A percentile compares a stretch with the other conserved stretches of the same genome.
Conservation (phyloP, 2,113 vertebrate genomes). For the Esox niger region DNA sequence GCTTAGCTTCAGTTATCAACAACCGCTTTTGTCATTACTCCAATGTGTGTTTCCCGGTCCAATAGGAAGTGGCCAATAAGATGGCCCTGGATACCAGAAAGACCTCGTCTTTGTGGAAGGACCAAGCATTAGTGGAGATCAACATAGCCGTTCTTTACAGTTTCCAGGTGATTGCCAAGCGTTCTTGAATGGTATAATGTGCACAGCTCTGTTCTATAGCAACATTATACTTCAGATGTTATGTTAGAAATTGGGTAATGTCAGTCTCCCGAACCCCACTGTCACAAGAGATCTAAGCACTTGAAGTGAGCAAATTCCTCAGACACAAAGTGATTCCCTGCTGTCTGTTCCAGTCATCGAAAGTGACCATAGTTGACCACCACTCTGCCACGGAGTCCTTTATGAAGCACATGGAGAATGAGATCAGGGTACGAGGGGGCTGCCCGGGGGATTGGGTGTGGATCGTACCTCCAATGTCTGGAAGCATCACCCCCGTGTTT, state of each 20-base stretch:
- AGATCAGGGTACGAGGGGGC: constrained; percentile 89
- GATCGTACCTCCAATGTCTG: constrained; percentile 97
- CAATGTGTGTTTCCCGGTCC: neutral
- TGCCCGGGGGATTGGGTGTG: constrained; percentile 98
- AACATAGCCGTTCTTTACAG: constrained; percentile 96
- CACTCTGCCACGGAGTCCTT: constrained; percentile 98
- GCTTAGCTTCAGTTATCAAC: too few species aligned
- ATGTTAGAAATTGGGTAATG: too few species aligned
- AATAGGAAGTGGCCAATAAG: constrained; percentile 88
- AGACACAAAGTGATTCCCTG: neutral
- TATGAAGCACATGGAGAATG: constrained; percentile 99
- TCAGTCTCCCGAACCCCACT: too few species aligned
- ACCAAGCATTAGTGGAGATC: constrained; percentile 94
- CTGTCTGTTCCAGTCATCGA: constrained; percentile 76
- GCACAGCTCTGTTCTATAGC: too few species aligned
- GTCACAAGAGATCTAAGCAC: neutral
- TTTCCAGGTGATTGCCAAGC: constrained; percentile 83
- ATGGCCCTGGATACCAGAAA: constrained; percentile 95
- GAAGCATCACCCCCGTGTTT: constrained; percentile 95
- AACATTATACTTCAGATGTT: too few species aligned
- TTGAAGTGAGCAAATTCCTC: neutral
- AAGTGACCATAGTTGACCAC: constrained; percentile 98
- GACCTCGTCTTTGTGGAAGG: constrained; percentile 95
- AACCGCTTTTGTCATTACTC: neutral
- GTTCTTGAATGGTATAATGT: neutral